These are phyloP conservation scores for Mamestra brassicae DNA, from an alignment of 2,888 invertebrate genomes.

Conservation along the genomic window DNA sequence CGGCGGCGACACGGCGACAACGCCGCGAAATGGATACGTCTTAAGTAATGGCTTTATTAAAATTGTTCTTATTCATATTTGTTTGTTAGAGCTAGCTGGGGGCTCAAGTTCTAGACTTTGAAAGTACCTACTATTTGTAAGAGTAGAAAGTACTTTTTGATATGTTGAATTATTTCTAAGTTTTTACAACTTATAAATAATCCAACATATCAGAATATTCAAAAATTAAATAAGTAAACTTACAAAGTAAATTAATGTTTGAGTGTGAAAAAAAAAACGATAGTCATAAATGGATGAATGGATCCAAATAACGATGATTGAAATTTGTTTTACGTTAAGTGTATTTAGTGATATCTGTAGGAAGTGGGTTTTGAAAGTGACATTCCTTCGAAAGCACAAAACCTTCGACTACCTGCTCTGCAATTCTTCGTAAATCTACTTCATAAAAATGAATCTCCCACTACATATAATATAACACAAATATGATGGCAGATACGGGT, in stretches of 20 bases:
- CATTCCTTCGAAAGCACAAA: background rate
- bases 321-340: background rate
- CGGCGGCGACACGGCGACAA: constrained; percentile 60
- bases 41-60: constrained; percentile 70
- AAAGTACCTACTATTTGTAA: background rate
- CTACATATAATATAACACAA: constrained; percentile 32
- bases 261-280: background rate
- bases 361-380: background rate
- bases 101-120: background rate
- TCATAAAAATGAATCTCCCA: background rate
- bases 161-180: background rate
- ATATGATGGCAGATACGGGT: constrained; percentile 56
- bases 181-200: no score
- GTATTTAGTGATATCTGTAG: background rate
- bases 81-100: constrained; percentile 34
- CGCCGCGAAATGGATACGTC: constrained; percentile 68
- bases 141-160: background rate
- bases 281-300: background rate
- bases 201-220: no score
- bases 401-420: background rate
- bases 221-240: no score
- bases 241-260: background rate
- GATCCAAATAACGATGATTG: background rate
- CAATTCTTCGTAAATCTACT: background rate
- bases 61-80: constrained; percentile 59